A percentile compares a stretch with the other conserved stretches of the same genome.
These are phyloP conservation scores for Turritopsis dohrnii DNA, from an alignment of 30 jellyfish, hydroid and myxozoan genomes.

Conservation along the genomic window DNA sequence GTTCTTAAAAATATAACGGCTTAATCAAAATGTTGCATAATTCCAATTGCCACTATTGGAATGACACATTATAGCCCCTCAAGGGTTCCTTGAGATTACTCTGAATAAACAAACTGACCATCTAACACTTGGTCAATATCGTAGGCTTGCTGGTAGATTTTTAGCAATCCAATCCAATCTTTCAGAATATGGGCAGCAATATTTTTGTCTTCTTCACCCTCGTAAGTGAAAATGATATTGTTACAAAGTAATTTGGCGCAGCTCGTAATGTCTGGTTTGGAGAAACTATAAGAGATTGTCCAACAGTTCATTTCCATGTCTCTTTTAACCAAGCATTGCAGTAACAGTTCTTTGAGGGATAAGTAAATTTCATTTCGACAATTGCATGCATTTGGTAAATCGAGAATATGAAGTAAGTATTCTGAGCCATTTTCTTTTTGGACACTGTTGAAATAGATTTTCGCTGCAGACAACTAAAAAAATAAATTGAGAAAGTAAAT, in stretches of 20 bases:
- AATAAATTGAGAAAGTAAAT: not conserved
- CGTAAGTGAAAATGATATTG: slow-evolving; percentile 2
- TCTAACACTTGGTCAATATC: slow-evolving; percentile 33
- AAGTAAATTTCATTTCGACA: slow-evolving; percentile 5
- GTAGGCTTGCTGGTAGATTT: slow-evolving; percentile 53
- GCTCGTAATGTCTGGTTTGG: not conserved
- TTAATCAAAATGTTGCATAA: too few species aligned
- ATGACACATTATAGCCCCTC: too few species aligned
- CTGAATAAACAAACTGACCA: slow-evolving; percentile 35
- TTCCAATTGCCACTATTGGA: too few species aligned
- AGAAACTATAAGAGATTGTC: slow-evolving; percentile 29
- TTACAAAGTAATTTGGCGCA: not conserved
- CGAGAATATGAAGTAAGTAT: slow-evolving; percentile 38
- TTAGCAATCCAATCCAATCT: slow-evolving; percentile 55
- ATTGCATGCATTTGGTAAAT: slow-evolving; percentile 40
- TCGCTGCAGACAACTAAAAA: slow-evolving; percentile 67
- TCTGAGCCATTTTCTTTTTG: slow-evolving; percentile 36
- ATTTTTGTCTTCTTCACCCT: slow-evolving; percentile 15
- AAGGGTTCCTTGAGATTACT: too few species aligned
- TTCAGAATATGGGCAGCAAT: slow-evolving; percentile 14
- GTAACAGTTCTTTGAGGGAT: slow-evolving; percentile 31
- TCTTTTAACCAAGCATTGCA: slow-evolving; percentile 43
- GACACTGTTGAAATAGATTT: slow-evolving; percentile 44
- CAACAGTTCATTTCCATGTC: slow-evolving; percentile 38
- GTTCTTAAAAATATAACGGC: too few species aligned